phyloP scores from a whole-genome alignment of 2,113 vertebrate genomes.

The Periophthalmus modestus region DNA sequence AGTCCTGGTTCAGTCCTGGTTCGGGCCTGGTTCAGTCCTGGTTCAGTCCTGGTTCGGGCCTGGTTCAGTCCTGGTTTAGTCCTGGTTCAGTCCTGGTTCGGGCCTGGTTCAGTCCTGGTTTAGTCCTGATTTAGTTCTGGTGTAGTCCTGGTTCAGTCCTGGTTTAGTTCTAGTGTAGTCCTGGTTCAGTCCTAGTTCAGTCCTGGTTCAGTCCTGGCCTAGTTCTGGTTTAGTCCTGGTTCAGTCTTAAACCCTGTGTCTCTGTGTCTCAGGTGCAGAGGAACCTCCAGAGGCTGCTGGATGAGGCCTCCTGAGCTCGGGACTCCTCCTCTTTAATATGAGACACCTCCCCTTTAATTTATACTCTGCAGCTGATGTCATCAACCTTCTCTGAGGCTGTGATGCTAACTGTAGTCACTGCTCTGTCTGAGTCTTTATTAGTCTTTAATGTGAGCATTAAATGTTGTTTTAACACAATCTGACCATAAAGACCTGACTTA shows the following conservation, averaged over 20 bases:
- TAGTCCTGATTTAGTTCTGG: not conserved
- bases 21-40: not conserved
- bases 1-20: not conserved
- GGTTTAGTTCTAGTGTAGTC: not conserved
- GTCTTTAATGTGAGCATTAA: too few relatives aligned
- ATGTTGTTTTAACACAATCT: too few relatives aligned
- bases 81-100: not conserved
- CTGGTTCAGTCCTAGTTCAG: not conserved
- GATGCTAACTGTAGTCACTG: too few relatives aligned
- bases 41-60: not conserved
- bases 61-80: not conserved
- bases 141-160: not conserved
- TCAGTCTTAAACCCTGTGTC: not conserved
- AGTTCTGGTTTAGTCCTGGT: not conserved
- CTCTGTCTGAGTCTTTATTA: too few relatives aligned
- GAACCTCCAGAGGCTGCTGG: slow-evolving; percentile 87
- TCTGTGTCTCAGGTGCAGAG: slow-evolving; percentile 84
- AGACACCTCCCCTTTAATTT: too few relatives aligned
- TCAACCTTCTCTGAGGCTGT: too few relatives aligned
- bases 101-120: not conserved
- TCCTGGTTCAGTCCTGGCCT: not conserved
- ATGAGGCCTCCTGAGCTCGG: slow-evolving; percentile 71
- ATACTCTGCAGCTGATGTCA: too few relatives aligned
- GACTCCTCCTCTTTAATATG: not conserved
- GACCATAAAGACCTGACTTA: too few relatives aligned